These are phyloP conservation scores for Microchrysa polita DNA, from an alignment of 2,888 invertebrate species.

Conservation along the genomic window DNA sequence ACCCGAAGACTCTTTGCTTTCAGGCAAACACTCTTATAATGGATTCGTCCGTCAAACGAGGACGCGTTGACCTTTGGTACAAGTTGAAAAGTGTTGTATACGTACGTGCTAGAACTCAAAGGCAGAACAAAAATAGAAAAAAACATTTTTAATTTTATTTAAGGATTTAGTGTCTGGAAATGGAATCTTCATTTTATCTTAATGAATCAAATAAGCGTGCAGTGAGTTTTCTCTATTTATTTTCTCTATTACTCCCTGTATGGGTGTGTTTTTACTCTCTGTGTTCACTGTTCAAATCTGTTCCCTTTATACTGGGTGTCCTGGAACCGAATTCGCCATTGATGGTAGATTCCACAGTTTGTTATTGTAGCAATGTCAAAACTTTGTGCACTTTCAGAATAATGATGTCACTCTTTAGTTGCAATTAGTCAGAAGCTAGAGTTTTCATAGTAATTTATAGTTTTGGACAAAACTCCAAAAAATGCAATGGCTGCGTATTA, in stretches of 20 bases:
- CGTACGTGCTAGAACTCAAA: background rate
- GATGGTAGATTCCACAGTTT: too few relatives aligned
- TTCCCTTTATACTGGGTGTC: background rate
- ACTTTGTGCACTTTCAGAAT: too few relatives aligned
- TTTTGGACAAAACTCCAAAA: too few relatives aligned
- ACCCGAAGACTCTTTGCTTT: background rate
- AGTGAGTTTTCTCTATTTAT: background rate
- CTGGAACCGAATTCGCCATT: too few relatives aligned
- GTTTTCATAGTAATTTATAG: too few relatives aligned
- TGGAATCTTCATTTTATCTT: slow-evolving; percentile 16
- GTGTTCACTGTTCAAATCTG: background rate
- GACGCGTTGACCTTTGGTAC: background rate
- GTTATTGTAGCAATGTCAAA: too few relatives aligned
- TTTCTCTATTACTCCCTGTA: background rate
- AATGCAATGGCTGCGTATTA: too few relatives aligned
- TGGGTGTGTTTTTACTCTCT: too few relatives aligned
- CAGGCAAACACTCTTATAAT: background rate
- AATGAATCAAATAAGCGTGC: slow-evolving; percentile 29
- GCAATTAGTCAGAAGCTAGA: too few relatives aligned
- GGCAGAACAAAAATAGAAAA: too few relatives aligned
- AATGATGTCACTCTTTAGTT: too few relatives aligned
- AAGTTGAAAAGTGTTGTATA: background rate
- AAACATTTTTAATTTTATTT: slow-evolving; percentile 21
- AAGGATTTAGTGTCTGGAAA: slow-evolving; percentile 17
- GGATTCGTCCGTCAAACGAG: background rate